phyloP scores from a whole-genome alignment of 2,888 invertebrate genomes.

The Ashinkailepas kermadecensis region DNA sequence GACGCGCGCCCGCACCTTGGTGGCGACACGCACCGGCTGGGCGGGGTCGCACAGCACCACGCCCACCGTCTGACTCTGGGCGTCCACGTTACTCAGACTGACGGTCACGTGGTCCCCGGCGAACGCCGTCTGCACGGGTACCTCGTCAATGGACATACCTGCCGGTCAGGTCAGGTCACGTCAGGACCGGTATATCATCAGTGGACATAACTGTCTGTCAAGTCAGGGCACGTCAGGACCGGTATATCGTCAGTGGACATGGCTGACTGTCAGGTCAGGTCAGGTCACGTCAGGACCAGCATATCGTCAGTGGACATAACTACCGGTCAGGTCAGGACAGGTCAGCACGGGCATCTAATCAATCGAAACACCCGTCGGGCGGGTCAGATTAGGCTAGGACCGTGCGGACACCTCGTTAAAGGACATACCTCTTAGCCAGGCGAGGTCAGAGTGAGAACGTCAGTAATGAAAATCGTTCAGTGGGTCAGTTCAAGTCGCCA shows the following conservation, averaged over 20 bases:
- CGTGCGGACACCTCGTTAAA: too few relatives aligned
- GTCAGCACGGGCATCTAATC: background rate
- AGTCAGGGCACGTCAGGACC: conserved; percentile 44
- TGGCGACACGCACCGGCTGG: conserved; percentile 69
- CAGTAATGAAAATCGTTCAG: too few relatives aligned
- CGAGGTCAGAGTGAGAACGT: too few relatives aligned
- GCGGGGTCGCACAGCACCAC: conserved; percentile 76
- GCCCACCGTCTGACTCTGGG: conserved; percentile 56
- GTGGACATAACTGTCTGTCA: too few relatives aligned
- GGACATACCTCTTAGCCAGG: too few relatives aligned
- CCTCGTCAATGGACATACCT: conserved; percentile 35
- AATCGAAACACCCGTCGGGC: background rate
- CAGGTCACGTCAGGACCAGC: conserved; percentile 48
- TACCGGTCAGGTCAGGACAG: background rate
- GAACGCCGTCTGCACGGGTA: conserved; percentile 62
- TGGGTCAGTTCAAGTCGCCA: too few relatives aligned
- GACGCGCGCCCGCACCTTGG: conserved; percentile 78
- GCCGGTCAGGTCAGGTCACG: background rate
- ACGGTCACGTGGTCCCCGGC: conserved; percentile 89
- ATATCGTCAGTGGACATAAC: conserved; percentile 35
- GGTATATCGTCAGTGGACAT: too few relatives aligned
- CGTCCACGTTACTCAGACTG: conserved; percentile 72
- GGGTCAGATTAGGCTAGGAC: too few relatives aligned
- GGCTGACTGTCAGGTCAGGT: too few relatives aligned
- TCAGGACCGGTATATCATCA: background rate